Base-by-base conservation (phyloP, 2,797 vertebrate genomes). In the Phrynocephalus forsythii region DNA sequence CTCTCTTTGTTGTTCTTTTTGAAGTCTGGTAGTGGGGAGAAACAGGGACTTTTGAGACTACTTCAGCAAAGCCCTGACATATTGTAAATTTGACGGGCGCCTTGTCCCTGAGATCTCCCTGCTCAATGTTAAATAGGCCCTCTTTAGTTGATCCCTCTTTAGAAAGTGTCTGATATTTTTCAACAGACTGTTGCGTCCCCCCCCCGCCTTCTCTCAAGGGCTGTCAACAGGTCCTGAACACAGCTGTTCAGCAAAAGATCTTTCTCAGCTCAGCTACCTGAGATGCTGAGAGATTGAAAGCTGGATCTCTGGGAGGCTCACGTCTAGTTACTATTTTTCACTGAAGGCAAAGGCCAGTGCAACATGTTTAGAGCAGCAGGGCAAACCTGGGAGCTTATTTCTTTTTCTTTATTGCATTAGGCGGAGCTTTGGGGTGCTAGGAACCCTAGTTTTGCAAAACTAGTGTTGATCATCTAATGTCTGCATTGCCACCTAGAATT, bases 41-140 rank as follows among this genome's bases (percentile, higher is more conserved):
- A 92, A 85, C 79, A 81, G 82, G 87, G 75, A 91, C 76, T 95
- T 91, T 28, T 84, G 72, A 15, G 91, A 90, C 89, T 89, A 18
- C 86, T 93, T 85, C 4, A 78, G 3, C 91, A 11, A 33, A 82
- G 67, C 76, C 87, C 72, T 91, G 67, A 89, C 69, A 87, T 71
- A 91, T 6, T 88, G 77, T 88, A 33, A 77, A 52, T 92, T 81
- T 84, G 60, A 18, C n/a, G 89, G 28, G 33, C 88, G n/a, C 80
- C 87, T 92, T 7, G 68, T 82, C 75, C 89, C 85, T 7, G 10
- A 87, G 38, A 87, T 92, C 56, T 66, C 78, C 20, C 48, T 86
- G 52, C 56, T 71, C 92, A 87, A 91, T 92, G 88, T 56, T 44
- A 85, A 89, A 89, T 90, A n/a, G 38, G 13, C 90, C 2, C 30